Evolutionary conservation across 1,140 invertebrate species (phyloP), one percentile per base, ranked within the genome.

Genomic region (Bombus fervidus): DNA sequence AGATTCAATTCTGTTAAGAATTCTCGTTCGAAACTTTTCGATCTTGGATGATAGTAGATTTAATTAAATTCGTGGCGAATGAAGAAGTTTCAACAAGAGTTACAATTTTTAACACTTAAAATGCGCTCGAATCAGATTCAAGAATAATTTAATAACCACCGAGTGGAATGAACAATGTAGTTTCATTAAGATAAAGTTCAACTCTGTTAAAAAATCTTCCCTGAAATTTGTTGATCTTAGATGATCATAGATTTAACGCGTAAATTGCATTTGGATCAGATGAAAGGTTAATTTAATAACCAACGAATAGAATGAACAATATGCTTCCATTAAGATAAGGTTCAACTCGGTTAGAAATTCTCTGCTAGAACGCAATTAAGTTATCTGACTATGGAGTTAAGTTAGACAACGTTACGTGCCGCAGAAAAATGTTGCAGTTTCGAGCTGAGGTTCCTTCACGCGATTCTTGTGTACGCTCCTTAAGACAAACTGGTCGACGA

Each of bases 401-500:
- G 13, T 6, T 28, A 39, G 68, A 13, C 34, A 25, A n/a, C 18
- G 41, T 62, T 81, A 37, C 75, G 47, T 43, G 47, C 31, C 13
- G 41, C 22, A 28, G 77, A 66, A 81, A 85, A 85, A 85, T 85
- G 62, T 73, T 34, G 28, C 28, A n/a, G 15, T 12, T 4, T 12
- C n/a, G 37, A 37, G 47, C n/a, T 31, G 6, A 31, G 59, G 12
- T 57, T 57, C 53, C 69, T 72, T 47, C 68, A n/a, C 68, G 68
- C 53, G n/a, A 64, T 39, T 37, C n/a, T 43, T 71, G 75, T 75
- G 75, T 72, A 76, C 69, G 28, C 59, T 75, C 62, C 77, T 82
- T 85, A 87, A 91, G 88, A 90, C 83, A 88, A 87, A 86, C 79
- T 89, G 85, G 87, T 71, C 80, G 82, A 86, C 80, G 78, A 86